These are phyloP conservation scores for Pseudotriccus pelzelni DNA, from an alignment of 2,797 vertebrate genomes.

Conservation along the genomic window DNA sequence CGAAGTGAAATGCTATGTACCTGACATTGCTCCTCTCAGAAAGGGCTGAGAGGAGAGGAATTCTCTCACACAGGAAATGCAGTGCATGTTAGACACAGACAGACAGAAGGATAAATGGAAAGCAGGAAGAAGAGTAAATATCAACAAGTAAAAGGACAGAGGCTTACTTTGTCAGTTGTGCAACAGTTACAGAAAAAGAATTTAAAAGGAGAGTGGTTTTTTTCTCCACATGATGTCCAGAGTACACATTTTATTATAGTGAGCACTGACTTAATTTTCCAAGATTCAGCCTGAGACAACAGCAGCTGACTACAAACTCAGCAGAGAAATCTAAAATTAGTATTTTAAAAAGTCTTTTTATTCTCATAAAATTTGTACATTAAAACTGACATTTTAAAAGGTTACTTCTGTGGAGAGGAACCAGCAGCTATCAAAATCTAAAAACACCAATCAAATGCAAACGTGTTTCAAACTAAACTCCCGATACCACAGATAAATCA, in stretches of 20 bases:
- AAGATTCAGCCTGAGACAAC: slow-evolving; percentile 61
- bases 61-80: slow-evolving; percentile 38
- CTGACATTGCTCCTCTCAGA: slow-evolving; percentile 11
- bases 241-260: slow-evolving; percentile 58
- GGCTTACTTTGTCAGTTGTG: slow-evolving; percentile 19
- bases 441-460: slow-evolving; percentile 56
- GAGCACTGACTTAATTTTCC: slow-evolving; percentile 61
- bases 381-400: slow-evolving; percentile 74
- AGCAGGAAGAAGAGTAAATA: slow-evolving; percentile 31
- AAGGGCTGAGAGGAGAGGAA: background rate
- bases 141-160: slow-evolving; percentile 52
- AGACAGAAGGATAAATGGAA: background rate
- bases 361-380: slow-evolving; percentile 73
- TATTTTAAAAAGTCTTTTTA: slow-evolving; percentile 53
- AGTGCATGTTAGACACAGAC: background rate
- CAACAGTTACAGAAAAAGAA: slow-evolving; percentile 45
- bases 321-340: slow-evolving; percentile 67
- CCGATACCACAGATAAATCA: background rate
- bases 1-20: background rate
- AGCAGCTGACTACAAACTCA: slow-evolving; percentile 65
- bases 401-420: slow-evolving; percentile 63
- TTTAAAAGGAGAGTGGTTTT: background rate
- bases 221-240: slow-evolving; percentile 36
- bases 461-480: slow-evolving; percentile 33
- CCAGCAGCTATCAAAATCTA: slow-evolving; percentile 52